Base-by-base conservation (phyloP, 2,888 invertebrate genomes). In the Athrips mouffetella region DNA sequence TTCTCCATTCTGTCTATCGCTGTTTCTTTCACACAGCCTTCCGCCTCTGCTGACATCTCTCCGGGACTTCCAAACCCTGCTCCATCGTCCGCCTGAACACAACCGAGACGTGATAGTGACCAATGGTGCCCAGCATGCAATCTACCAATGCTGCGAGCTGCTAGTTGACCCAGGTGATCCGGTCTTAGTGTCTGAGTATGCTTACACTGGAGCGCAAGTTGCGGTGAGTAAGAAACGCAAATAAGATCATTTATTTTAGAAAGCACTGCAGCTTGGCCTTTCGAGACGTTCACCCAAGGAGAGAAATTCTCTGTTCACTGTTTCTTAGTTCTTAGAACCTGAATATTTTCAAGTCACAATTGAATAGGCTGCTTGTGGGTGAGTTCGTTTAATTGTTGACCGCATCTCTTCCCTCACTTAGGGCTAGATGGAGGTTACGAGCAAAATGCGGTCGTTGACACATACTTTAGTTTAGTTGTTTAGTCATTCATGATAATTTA, bases 111-210 rank as follows among this genome's bases (percentile, higher is more conserved):
- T 94, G 1, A 73, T 94, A 29, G 85, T 95, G 20, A 94, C 94
- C 3, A 91, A 91, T 57, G 96, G 95, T 2, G 91, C 93, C 18
- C 95, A 94, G 73, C 94, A 95, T 68, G 95, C 93, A 4, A 90
- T 95, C 51, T 92, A 92, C 77, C 93, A 93, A 75, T 89, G 92
- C 37, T 86, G 94, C 31, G 94, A 95, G 61, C 90, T 94, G 76
- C 76, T 93, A 48, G 70, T 95, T n/a, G 89, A 91, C 35, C 90
- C 89, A 0, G 93, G 92, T 0, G 94, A 94, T 65, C 90, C 93
- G 0, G 85, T 96, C 25, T 65, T 95, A 21, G 90, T 94, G 8
- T 93, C 92, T 46, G 90, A 92, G 72, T 94, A 92, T 4, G 83
- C 92, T 1, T 95, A 95, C 67, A 90, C 94, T 1, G 94, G 94